Conservation (phyloP, 1,140 invertebrate species). For the Hylyphantes graminicola region DNA sequence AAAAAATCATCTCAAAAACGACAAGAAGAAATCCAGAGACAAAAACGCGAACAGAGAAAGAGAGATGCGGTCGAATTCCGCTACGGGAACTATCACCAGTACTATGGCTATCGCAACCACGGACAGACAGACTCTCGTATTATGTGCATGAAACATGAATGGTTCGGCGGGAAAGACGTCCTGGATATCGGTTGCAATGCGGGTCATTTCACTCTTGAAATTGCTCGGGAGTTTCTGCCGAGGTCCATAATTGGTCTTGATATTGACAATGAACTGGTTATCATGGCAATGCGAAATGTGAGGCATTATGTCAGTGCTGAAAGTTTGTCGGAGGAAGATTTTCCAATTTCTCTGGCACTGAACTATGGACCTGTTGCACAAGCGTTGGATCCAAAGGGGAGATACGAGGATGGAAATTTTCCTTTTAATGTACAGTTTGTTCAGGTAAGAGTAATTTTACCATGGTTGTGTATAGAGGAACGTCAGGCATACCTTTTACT, state of each 20-base stretch:
- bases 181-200: slow-evolving; percentile 98
- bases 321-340: slow-evolving; percentile 61
- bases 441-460: slow-evolving; percentile 73
- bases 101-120: slow-evolving; percentile 94
- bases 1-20: neutral
- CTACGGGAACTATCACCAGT: slow-evolving; percentile 96
- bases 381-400: slow-evolving; percentile 59
- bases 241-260: slow-evolving; percentile 92
- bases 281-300: slow-evolving; percentile 83
- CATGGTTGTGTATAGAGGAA: too few relatives aligned
- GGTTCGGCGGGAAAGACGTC: slow-evolving; percentile 91
- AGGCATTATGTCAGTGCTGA: slow-evolving; percentile 76
- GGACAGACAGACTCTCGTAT: slow-evolving; percentile 82
- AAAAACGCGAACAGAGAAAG: slow-evolving; percentile 5
- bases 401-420: slow-evolving; percentile 71
- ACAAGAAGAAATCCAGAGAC: neutral
- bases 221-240: slow-evolving; percentile 87
- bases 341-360: slow-evolving; percentile 69
- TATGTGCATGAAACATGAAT: slow-evolving; percentile 81
- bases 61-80: slow-evolving; percentile 75
- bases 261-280: slow-evolving; percentile 90
- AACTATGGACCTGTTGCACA: slow-evolving; percentile 68
- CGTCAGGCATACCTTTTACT: too few relatives aligned
- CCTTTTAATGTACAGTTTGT: slow-evolving; percentile 88
- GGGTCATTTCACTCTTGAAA: slow-evolving; percentile 85